Evolutionary conservation across 1,140 invertebrate species (phyloP), one percentile per base, ranked within the genome.

Genomic region (Papilio polyxenes): DNA sequence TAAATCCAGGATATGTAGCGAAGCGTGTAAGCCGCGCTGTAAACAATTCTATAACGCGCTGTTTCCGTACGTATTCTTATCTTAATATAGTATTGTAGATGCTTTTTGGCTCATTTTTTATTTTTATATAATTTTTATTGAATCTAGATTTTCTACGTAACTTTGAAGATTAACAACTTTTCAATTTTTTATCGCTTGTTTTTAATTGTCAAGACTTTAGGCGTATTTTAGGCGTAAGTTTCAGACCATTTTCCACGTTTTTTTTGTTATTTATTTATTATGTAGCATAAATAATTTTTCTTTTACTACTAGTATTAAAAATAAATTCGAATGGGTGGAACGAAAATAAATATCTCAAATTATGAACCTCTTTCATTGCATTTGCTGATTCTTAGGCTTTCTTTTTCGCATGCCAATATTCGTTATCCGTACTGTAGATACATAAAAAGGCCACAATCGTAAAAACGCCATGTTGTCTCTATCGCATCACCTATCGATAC

Each of bases 391-490:
- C 15, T 31, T 77, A 53, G 3, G 2, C 0, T 31, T 69, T 69
- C 20, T 69, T 6, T 69, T 9, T 65, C 11, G 20, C 15, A 17
- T 15, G 74, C 86, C 86, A 86, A 83, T 86, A 9, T 84, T 62
- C 59, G 53, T 11, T 10, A 53, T 72, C 49, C 78, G 37, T 8
- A 80, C 49, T 72, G 56, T 80, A 75, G 75, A 79, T 75, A 84
- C 81, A 81, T 83, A 86, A 89, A 90, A 87, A 88, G 87, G 83
- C 79, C 82, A 85, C 85, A 89, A 87, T 85, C 89, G 88, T 91
- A 91, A 91, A 91, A 89, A 85, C 75, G 83, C 82, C 82, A 75
- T 82, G 86, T 86, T 86, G 85, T 87, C 85, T 87, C 86, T 81
- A 75, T 83, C 83, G 81, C 83, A 83, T 86, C 85, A 86, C 85